phyloP scores from a whole-genome alignment of 1,140 invertebrate species.

The Patella vulgata region DNA sequence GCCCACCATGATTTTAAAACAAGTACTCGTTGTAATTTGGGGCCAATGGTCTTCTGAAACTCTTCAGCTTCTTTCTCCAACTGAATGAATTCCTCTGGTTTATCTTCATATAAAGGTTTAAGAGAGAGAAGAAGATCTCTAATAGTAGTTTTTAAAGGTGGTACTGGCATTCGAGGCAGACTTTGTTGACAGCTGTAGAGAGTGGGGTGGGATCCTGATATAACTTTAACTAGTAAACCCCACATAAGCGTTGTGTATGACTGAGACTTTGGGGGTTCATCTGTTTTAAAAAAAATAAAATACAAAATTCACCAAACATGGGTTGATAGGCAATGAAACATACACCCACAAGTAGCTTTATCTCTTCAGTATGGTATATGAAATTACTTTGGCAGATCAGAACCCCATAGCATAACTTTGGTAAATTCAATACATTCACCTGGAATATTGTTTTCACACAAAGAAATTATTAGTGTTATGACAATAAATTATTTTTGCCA shows the following conservation, averaged over 20 bases:
- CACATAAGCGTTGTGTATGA: slow-evolving; percentile 64
- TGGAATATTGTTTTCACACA: too few relatives aligned
- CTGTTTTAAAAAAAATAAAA: slow-evolving; percentile 54
- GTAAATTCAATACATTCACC: too few relatives aligned
- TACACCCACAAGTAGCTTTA: slow-evolving; percentile 1
- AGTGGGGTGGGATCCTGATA: slow-evolving; percentile 68
- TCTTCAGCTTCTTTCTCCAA: slow-evolving; percentile 64
- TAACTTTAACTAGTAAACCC: slow-evolving; percentile 64
- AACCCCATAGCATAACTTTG: background rate
- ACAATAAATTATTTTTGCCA: too few relatives aligned
- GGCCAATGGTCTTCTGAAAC: slow-evolving; percentile 67
- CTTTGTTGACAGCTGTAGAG: slow-evolving; percentile 68
- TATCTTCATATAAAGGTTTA: slow-evolving; percentile 67
- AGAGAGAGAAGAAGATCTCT: slow-evolving; percentile 66
- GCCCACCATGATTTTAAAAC: slow-evolving; percentile 70
- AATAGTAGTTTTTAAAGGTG: slow-evolving; percentile 65
- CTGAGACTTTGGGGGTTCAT: slow-evolving; percentile 64
- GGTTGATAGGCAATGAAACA: too few relatives aligned
- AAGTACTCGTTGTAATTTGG: slow-evolving; percentile 67
- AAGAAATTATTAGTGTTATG: too few relatives aligned
- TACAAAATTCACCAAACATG: background rate
- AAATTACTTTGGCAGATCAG: background rate
- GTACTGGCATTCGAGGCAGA: slow-evolving; percentile 68
- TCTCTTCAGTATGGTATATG: background rate
- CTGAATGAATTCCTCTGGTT: slow-evolving; percentile 60